Evolutionary conservation across 2,113 vertebrate genomes (phyloP), one percentile per base, ranked within the genome.

Genomic region (Pomatorhinus ruficollis): DNA sequence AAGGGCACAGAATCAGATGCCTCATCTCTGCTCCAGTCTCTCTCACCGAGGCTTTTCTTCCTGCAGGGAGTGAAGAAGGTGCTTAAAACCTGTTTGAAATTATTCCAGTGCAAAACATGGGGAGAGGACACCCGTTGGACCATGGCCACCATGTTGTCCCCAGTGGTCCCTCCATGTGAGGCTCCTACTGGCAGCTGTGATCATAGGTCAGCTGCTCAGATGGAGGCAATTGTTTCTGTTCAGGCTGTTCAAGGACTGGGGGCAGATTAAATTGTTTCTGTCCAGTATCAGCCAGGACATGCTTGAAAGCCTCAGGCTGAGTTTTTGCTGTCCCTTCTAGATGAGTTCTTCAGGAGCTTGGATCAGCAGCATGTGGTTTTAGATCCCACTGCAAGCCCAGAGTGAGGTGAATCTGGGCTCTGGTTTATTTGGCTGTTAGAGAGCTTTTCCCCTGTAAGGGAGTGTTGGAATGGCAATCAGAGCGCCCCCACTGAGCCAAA

Each of bases 401-500:
- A 89, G n/a, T 0, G 0, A 70, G 40, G 54, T 76, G 54, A 77
- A 24, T 39, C 11, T 56, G 37, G 27, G 28, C 0, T 2, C 18
- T 79, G 53, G 47, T 90, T 94, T 18, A 2, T 93, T 97, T 94
- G 75, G 53, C 75, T 45, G 4, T 77, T 64, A 53, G 64, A 25
- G 47, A 27, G 25, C 49, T 77, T 80, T 37, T 70, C 70, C 37
- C 11, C 59, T 89, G 25, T 56, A 47, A 84, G 93, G 57, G 60
- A 9, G 40, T 31, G 33, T 61, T 57, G 30, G 80, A 75, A 39
- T 83, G 81, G 66, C 59, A 80, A 40, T 89, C 77, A 76, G 70
- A 86, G 93, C 84, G 54, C 42, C 69, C 80, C 79, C 56, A 49
- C 57, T 64, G 65, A 97, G 94, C 89, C 83, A 65, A 74, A 81